Conservation (phyloP, 2,113 vertebrate genomes). For the Chaenocephalus aceratus region DNA sequence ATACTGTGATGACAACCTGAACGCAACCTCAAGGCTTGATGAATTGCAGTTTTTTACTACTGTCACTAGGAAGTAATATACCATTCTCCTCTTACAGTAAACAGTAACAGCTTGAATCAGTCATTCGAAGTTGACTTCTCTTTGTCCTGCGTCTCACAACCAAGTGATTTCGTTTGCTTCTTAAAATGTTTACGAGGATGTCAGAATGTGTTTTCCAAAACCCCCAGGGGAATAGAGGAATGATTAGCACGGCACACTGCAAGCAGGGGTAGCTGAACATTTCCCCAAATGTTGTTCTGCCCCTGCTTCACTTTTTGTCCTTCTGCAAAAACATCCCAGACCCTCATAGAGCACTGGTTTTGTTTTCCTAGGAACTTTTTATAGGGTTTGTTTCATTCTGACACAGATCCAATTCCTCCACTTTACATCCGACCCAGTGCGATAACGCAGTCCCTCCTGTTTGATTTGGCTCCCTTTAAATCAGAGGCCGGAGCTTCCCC, state of each 20-base stretch:
- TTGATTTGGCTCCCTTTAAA: constrained; percentile 82
- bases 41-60: neutral
- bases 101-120: constrained; percentile 14
- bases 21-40: constrained; percentile 6
- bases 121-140: constrained; percentile 1
- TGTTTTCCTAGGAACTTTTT: constrained; percentile 62
- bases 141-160: constrained; percentile 39
- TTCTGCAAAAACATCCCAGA: constrained; percentile 14
- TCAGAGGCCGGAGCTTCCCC: constrained; percentile 60
- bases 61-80: constrained; percentile 1
- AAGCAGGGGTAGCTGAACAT: constrained; percentile 52
- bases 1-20: constrained; percentile 7
- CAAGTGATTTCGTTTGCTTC: constrained; percentile 65
- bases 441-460: constrained; percentile 73
- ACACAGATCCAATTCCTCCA: constrained; percentile 54
- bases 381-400: constrained; percentile 48
- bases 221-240: constrained; percentile 54
- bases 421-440: constrained; percentile 51
- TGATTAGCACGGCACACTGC: constrained; percentile 57
- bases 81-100: neutral
- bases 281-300: constrained; percentile 58
- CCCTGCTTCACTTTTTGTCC: constrained; percentile 20
- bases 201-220: constrained; percentile 66
- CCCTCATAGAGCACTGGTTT: constrained; percentile 26
- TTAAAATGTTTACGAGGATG: constrained; percentile 78